These are phyloP conservation scores for Pandemis heparana DNA, from an alignment of 2,888 invertebrate species.

Conservation along the genomic window DNA sequence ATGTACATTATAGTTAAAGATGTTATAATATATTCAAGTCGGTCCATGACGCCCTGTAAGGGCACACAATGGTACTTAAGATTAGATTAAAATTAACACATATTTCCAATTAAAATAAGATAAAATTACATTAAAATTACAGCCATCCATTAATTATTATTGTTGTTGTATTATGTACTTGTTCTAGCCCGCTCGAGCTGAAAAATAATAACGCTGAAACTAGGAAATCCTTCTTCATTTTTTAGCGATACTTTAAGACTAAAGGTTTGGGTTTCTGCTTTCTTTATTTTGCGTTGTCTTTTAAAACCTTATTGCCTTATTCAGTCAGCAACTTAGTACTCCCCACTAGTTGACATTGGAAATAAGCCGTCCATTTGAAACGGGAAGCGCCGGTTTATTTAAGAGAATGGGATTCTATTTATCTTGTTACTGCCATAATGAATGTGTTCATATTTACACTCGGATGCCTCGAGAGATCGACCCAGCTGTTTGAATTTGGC, in stretches of 20 bases:
- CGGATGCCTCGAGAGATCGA: slow-evolving; percentile 35
- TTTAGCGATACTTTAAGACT: background rate
- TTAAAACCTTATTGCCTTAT: background rate
- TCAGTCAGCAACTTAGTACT: background rate
- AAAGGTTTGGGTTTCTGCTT: background rate
- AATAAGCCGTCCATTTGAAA: background rate
- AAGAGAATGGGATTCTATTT: slow-evolving; percentile 13
- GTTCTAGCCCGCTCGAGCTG: slow-evolving; percentile 19
- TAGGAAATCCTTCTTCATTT: background rate
- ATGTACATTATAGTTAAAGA: no score
- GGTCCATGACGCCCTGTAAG: no score
- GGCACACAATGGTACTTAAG: no score
- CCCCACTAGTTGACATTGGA: background rate
- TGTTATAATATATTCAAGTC: no score
- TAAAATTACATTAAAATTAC: no score
- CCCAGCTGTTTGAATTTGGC: slow-evolving; percentile 43
- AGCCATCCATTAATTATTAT: no score
- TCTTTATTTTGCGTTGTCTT: background rate
- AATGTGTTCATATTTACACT: slow-evolving; percentile 26
- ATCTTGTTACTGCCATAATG: slow-evolving; percentile 28
- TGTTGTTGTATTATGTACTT: no score
- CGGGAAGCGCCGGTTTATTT: background rate
- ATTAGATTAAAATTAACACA: no score
- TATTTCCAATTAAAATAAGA: no score
- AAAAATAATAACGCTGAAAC: slow-evolving; percentile 27